Evolutionary conservation across 1,140 invertebrate species (phyloP), one percentile per base, ranked within the genome.

Genomic region (Andrena cerasifolii): DNA sequence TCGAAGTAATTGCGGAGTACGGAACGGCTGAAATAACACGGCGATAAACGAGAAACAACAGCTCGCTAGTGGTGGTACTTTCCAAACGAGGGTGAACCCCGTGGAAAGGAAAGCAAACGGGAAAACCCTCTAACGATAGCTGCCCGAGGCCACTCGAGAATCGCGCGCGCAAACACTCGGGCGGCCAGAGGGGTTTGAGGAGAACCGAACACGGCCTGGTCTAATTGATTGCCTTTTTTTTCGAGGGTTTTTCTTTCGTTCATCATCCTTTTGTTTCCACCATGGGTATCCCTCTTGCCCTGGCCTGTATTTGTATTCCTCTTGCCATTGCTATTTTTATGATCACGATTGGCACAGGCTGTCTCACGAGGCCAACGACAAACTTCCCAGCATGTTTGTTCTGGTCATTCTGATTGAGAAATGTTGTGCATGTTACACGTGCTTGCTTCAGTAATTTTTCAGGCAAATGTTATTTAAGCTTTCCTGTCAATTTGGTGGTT

Each of bases 191-290:
- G n/a, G n/a, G n/a, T n/a, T n/a, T n/a, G n/a, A 77, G 63, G 62
- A 61, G 51, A 68, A 58, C 3, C 47, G 47, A 80, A 61, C 28
- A 73, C 66, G 49, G 40, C 36, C 72, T 56, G 53, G 72, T 84
- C 82, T 90, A 91, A 91, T 91, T 91, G 89, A 91, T 90, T 91
- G 83, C 79, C 74, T 63, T n/a, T 88, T 89, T 90, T 67, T 43
- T 66, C 31, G 4, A 31, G 47, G 33, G 21, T 59, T 43, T 53
- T 74, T 6, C 36, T 68, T 73, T 65, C 14, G 31, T 31, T 59
- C 40, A 51, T 78, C 36, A 18, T 80, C 16, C n/a, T 33, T 10
- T 43, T 33, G 16, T 31, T 33, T 12, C 12, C 16, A 1, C 24
- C n/a, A 33, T 26, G n/a, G 33, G 4, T 14, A 31, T 26, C 36